A percentile compares a stretch with the other conserved stretches of the same genome.
phyloP scores from a whole-genome alignment of 35 echinoderm and acorn worm species.

The Ophiothrix spiculata region DNA sequence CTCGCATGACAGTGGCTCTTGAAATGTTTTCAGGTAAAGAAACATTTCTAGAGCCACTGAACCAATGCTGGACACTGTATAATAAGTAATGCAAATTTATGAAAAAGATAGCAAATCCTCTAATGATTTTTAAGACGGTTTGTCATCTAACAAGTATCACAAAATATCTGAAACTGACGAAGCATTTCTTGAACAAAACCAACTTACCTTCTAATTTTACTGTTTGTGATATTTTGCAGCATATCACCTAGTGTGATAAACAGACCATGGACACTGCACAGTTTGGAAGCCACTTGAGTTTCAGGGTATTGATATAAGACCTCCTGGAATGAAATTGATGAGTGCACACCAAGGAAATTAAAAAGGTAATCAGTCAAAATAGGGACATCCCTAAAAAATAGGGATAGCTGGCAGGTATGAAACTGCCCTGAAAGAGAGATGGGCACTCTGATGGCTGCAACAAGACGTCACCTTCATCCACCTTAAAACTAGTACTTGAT shows the following conservation, averaged over 20 bases:
- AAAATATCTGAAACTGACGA: too few relatives aligned
- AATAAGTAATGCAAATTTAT: too few relatives aligned
- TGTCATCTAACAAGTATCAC: too few relatives aligned
- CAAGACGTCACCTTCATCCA: not conserved
- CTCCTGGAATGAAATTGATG: conserved; percentile 45
- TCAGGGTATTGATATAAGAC: conserved; percentile 74
- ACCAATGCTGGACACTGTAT: too few relatives aligned
- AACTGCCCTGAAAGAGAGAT: not conserved
- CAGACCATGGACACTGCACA: conserved; percentile 73
- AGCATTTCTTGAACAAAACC: too few relatives aligned
- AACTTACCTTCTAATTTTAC: conserved; percentile 77
- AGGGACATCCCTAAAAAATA: not conserved
- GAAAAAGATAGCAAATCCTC: too few relatives aligned
- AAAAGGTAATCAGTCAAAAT: not conserved
- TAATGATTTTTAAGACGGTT: too few relatives aligned
- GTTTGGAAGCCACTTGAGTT: conserved; percentile 50
- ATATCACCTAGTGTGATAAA: conserved; percentile 92
- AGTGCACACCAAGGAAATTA: not conserved
- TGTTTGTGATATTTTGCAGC: conserved; percentile 84
- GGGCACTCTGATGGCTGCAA: not conserved
- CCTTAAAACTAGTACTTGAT: too few relatives aligned
- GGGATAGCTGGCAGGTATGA: not conserved
- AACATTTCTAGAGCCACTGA: too few relatives aligned
- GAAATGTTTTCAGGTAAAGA: too few relatives aligned
- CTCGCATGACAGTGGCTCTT: too few relatives aligned